Percentiles rank a stretch among this genome's conserved stretches.
Evolutionary conservation across 2,797 vertebrate species (phyloP).

Genomic region (Pitangus sulphuratus): DNA sequence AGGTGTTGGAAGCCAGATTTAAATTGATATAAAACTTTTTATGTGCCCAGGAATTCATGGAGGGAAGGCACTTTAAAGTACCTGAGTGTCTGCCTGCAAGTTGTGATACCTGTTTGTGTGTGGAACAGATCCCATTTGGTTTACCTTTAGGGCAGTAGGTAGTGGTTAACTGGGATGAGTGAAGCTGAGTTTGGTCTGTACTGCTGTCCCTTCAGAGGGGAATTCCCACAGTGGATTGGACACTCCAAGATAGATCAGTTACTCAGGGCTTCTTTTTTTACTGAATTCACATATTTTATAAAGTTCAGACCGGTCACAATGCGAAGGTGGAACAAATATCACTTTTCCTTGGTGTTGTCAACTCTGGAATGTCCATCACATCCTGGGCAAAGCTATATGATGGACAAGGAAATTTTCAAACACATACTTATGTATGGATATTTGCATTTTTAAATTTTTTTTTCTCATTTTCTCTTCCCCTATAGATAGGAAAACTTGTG

Average conservation of each 20-base stretch:
- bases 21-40: not conserved
- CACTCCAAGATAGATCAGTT: not conserved
- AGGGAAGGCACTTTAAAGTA: not conserved
- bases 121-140: rapidly evolving
- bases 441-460: not conserved
- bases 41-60: not conserved
- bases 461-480: too few species aligned
- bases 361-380: not conserved
- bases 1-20: not conserved
- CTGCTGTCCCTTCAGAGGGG: not conserved
- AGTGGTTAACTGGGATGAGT: not conserved
- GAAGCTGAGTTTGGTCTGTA: not conserved
- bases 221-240: rapidly evolving
- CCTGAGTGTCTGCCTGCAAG: not conserved
- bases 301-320: not conserved
- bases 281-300: not conserved
- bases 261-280: not conserved
- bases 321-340: not conserved
- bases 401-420: not conserved
- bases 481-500: not conserved
- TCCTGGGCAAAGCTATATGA: not conserved
- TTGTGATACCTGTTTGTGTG: not conserved
- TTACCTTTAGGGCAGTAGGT: not conserved
- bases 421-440: not conserved
- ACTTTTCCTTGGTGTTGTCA: not conserved